These are phyloP conservation scores for Condylostylus longicornis DNA, from an alignment of 1,140 invertebrate genomes.

Conservation along the genomic window DNA sequence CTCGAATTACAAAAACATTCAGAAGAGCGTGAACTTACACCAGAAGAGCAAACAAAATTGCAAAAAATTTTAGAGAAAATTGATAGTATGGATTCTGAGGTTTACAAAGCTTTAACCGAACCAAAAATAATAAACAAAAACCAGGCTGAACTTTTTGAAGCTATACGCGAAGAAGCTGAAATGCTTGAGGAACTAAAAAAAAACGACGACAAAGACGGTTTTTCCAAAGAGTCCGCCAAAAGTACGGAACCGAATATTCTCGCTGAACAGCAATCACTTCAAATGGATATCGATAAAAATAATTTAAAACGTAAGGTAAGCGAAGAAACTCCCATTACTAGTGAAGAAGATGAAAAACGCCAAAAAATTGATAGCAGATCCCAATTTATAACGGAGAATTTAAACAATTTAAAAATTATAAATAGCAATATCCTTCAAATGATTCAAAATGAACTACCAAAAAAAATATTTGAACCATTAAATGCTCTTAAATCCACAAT, in stretches of 20 bases:
- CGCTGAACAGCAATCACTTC: too few species aligned
- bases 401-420: too few species aligned
- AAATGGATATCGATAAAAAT: too few species aligned
- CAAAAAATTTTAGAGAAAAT: neutral
- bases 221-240: too few species aligned
- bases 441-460: too few species aligned
- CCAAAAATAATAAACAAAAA: conserved; percentile 4
- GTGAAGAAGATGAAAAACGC: too few species aligned
- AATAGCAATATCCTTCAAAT: too few species aligned
- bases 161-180: conserved; percentile 8
- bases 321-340: too few species aligned
- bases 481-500: conserved; percentile 3
- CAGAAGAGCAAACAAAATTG: conserved; percentile 1
- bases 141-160: conserved; percentile 1
- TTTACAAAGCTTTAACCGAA: conserved; percentile 1
- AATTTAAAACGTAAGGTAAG: too few species aligned
- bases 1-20: neutral
- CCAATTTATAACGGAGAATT: too few species aligned
- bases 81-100: neutral
- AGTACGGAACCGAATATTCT: too few species aligned
- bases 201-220: conserved; percentile 6
- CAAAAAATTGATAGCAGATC: too few species aligned
- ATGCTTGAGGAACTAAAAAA: conserved; percentile 8
- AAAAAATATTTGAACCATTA: neutral
- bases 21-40: conserved; percentile 2